Evolutionary conservation across 2,888 invertebrate species (phyloP).

Genomic region (Mythimna ferrago): DNA sequence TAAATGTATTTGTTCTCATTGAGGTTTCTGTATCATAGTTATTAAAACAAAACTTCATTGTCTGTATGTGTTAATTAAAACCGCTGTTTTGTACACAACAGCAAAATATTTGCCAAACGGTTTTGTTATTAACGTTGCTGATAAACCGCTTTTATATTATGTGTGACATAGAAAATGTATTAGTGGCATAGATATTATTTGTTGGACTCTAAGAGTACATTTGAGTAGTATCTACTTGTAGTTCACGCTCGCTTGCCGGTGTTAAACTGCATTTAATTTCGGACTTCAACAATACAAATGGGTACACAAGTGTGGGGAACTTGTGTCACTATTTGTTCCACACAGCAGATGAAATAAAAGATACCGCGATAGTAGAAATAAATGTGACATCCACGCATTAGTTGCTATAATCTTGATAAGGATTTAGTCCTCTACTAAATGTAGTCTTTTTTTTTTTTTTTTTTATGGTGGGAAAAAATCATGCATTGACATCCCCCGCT

Average conservation of each 20-base stretch:
- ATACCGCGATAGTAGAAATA: conserved; percentile 42
- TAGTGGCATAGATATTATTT: conserved; percentile 36
- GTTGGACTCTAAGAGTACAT: conserved; percentile 23
- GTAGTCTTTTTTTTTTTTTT: no score
- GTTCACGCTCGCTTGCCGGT: conserved; percentile 11
- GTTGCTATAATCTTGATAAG: conserved; percentile 26
- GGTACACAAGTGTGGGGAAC: conserved; percentile 47
- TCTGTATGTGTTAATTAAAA: conserved; percentile 39
- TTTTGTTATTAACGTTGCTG: conserved; percentile 25
- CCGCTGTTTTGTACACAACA: conserved; percentile 21
- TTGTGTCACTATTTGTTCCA: conserved; percentile 42
- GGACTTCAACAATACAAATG: conserved; percentile 45
- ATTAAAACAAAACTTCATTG: conserved; percentile 39
- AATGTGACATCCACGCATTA: conserved; percentile 37
- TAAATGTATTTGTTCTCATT: conserved; percentile 34
- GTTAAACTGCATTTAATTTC: conserved; percentile 57
- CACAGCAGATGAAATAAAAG: conserved; percentile 50
- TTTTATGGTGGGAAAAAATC: no score
- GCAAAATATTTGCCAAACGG: conserved; percentile 35
- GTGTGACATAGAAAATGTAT: conserved; percentile 29
- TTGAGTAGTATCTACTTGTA: conserved; percentile 17
- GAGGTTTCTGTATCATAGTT: conserved; percentile 28
- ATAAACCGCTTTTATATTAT: conserved; percentile 31
- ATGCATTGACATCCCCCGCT: no score
- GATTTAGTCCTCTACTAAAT: conserved; percentile 24